These are phyloP conservation scores for Petrocephalus microphthalmus DNA, from an alignment of 2,113 vertebrate genomes.

Conservation along the genomic window DNA sequence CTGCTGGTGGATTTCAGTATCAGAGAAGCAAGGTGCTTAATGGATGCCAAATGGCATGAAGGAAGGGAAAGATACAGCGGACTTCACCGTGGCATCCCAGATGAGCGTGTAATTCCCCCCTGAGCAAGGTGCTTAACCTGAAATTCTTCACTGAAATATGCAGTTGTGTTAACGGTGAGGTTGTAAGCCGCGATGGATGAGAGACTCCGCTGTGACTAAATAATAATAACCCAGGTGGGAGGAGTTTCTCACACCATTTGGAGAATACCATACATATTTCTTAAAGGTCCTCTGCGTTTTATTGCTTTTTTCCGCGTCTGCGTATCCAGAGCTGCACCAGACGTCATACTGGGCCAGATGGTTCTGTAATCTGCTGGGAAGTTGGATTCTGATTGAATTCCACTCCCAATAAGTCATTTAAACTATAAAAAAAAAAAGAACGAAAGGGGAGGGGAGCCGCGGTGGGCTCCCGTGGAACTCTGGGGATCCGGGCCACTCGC, in stretches of 20 bases:
- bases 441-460: neutral
- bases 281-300: slow-evolving; percentile 45
- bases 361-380: slow-evolving; percentile 7
- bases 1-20: neutral
- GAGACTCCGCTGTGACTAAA: neutral
- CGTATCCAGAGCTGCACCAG: slow-evolving; percentile 44
- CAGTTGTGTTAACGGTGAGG: neutral
- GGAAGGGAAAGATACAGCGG: neutral
- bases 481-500: neutral
- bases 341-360: slow-evolving; percentile 47
- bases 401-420: slow-evolving; percentile 9
- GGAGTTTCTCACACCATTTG: slow-evolving; percentile 17
- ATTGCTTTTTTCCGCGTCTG: slow-evolving; percentile 45
- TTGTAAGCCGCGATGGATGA: neutral
- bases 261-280: slow-evolving; percentile 52
- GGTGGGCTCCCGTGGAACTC: neutral
- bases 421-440: neutral
- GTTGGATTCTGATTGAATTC: slow-evolving; percentile 18
- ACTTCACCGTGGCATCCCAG: neutral
- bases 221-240: neutral
- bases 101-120: neutral
- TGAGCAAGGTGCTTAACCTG: neutral
- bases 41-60: neutral
- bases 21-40: neutral
- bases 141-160: neutral